Evolutionary conservation across 2,888 invertebrate species (phyloP), one percentile per base, ranked within the genome.

Genomic region (Epicampocera succincta): DNA sequence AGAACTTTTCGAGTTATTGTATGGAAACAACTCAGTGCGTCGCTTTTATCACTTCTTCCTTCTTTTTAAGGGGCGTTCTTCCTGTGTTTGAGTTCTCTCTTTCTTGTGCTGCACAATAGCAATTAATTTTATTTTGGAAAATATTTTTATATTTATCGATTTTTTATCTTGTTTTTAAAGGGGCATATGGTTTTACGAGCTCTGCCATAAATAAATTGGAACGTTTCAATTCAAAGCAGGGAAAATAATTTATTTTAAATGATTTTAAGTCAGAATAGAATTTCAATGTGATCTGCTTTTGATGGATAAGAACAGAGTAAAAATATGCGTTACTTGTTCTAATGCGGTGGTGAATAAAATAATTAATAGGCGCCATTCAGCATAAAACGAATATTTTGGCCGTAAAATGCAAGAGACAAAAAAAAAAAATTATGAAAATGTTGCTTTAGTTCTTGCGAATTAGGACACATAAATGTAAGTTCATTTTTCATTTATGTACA

Each of bases 61-160:
- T 65, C 74, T 77, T 72, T 74, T 82, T 74, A n/a, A 77, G 77
- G 74, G 81, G 81, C 77, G 81, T 77, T 82, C 74, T 74, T 82
- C 74, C 73, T 82, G 77, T 74, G 46, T 17, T 52, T 19, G 38
- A 40, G 69, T 46, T 63, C 12, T 33, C 29, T 15, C 0, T 11
- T n/a, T 38, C 38, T 38, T 61, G 44, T 60, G 40, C 21, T 33
- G n/a, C 52, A 33, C 44, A 21, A 40, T 48, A 58, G 50, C 42
- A 52, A 72, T 9, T 56, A 4, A 19, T 50, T 50, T 60, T 44
- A 50, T 46, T 66, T 60, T 72, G 21, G 3, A 44, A 52, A 2
- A 40, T 42, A 13, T 13, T 15, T 65, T 25, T 56, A 42, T 48
- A 15, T 54, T 72, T 65, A 78, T 78, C 72, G 77, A 72, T 58